Conservation (phyloP, 1,140 invertebrate genomes). For the Choristoneura fumiferana region DNA sequence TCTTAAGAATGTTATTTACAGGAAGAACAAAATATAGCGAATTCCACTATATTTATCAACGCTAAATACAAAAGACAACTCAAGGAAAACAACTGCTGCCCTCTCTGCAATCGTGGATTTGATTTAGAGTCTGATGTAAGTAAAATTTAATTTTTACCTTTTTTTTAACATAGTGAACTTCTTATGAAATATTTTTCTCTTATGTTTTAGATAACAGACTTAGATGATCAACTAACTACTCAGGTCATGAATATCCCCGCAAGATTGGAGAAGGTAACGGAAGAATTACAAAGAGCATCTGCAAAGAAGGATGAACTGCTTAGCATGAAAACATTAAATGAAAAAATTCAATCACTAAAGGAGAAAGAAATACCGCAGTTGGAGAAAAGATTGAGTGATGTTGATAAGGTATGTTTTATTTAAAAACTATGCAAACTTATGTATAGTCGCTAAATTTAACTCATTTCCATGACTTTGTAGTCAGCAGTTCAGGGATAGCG, state of each 20-base stretch:
- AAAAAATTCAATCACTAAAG: slow-evolving; percentile 62
- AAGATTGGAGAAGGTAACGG: slow-evolving; percentile 66
- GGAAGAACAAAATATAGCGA: slow-evolving; percentile 74
- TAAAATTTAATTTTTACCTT: slow-evolving; percentile 20
- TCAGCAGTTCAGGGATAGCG: no score
- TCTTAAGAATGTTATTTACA: no score
- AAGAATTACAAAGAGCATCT: slow-evolving; percentile 63
- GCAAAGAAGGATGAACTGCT: slow-evolving; percentile 72
- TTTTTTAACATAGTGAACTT: no score
- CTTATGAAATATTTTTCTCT: slow-evolving; percentile 6
- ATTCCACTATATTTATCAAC: slow-evolving; percentile 76
- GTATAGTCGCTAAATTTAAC: no score
- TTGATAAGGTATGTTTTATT: slow-evolving; percentile 64
- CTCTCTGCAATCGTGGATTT: slow-evolving; percentile 90
- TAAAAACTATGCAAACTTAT: no score
- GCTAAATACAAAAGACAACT: slow-evolving; percentile 84
- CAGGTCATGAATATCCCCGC: slow-evolving; percentile 76
- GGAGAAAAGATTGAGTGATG: slow-evolving; percentile 61
- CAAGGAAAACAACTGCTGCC: slow-evolving; percentile 85
- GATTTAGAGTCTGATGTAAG: slow-evolving; percentile 81
- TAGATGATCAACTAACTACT: slow-evolving; percentile 66
- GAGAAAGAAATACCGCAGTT: slow-evolving; percentile 67
- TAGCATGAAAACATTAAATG: slow-evolving; percentile 63
- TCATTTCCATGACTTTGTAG: no score
- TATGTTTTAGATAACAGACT: slow-evolving; percentile 55